Evolutionary conservation across 53 echinoderm and acorn worm species (phyloP).

Genomic region (Apostichopus leukothele): DNA sequence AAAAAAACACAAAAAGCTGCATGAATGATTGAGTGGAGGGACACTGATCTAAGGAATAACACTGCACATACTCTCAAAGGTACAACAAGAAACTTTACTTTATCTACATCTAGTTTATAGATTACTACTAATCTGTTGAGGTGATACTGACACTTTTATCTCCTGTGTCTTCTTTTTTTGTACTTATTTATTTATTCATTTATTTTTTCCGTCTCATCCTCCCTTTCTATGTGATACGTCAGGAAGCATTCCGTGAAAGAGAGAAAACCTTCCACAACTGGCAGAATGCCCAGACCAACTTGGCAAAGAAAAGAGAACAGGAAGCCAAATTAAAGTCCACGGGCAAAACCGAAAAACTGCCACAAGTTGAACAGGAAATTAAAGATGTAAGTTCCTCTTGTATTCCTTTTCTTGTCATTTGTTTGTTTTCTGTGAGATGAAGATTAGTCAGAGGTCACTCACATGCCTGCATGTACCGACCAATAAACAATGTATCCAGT

Average conservation of each 20-base stretch:
- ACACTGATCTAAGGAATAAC: no score
- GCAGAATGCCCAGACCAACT: conserved; percentile 84
- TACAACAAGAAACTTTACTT: no score
- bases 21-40: no score
- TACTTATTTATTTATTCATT: no score
- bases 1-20: no score
- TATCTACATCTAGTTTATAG: no score
- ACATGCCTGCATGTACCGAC: background rate
- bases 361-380: conserved; percentile 91
- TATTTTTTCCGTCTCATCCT: no score
- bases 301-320: conserved; percentile 86
- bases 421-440: background rate
- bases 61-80: no score
- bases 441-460: background rate
- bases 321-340: conserved; percentile 89
- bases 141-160: no score
- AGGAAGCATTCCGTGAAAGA: conserved; percentile 97
- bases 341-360: conserved; percentile 90
- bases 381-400: conserved; percentile 70
- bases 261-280: conserved; percentile 83
- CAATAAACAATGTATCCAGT: no score
- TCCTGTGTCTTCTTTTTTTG: no score
- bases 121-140: no score
- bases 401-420: background rate
- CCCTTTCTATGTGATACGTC: background rate